Percentiles rank a stretch among this genome's conserved stretches.
These are phyloP conservation scores for Cataglyphis livida DNA, from an alignment of 2,888 invertebrate species.

Conservation along the genomic window DNA sequence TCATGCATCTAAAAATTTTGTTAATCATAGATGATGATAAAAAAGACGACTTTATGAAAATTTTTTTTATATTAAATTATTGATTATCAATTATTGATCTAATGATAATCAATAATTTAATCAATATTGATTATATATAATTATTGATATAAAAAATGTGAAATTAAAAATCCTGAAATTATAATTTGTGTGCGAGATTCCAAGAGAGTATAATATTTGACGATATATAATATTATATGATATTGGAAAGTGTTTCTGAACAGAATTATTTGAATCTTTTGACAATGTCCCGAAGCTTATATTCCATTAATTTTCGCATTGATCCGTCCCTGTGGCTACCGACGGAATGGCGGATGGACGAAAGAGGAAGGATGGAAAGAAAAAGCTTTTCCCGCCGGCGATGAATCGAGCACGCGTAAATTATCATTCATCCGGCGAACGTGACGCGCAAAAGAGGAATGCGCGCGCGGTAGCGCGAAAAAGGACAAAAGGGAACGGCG, in stretches of 20 bases:
- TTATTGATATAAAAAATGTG: neutral
- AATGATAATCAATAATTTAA: too few species aligned
- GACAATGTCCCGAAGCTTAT: neutral
- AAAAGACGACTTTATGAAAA: neutral
- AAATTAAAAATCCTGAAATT: neutral
- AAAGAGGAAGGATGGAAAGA: conserved; percentile 39
- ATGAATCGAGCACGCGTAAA: conserved; percentile 65
- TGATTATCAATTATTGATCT: neutral
- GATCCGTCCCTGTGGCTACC: conserved; percentile 27
- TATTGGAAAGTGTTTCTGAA: neutral
- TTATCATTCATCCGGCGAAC: conserved; percentile 67
- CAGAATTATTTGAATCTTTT: conserved; percentile 4
- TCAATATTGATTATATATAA: neutral
- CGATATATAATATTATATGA: neutral
- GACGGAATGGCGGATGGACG: conserved; percentile 3
- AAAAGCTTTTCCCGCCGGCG: conserved; percentile 55
- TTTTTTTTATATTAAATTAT: neutral
- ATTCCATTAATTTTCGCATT: conserved; percentile 6
- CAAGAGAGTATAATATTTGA: neutral
- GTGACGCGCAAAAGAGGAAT: conserved; percentile 57
- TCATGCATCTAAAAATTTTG: neutral
- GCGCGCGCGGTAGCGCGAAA: conserved; percentile 32
- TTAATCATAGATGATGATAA: neutral
- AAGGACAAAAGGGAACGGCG: conserved; percentile 49
- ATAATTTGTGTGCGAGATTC: neutral